Percentiles rank a stretch among this genome's conserved stretches.
Evolutionary conservation across 2,888 invertebrate genomes (phyloP).

Genomic region (Neocrepidodera transversa): DNA sequence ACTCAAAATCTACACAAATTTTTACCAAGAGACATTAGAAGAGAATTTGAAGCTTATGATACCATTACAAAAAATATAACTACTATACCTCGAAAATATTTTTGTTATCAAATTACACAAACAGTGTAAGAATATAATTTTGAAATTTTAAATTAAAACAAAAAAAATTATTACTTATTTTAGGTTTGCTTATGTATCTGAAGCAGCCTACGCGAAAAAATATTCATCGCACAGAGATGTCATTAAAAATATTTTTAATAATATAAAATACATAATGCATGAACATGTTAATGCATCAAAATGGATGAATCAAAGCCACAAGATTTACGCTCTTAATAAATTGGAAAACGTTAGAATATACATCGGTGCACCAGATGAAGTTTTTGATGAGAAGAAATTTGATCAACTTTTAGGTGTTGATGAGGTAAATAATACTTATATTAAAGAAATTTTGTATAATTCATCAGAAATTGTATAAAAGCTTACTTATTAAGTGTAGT

Average conservation of each 20-base stretch:
- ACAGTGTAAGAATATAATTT: slow-evolving; percentile 46
- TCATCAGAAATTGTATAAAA: too few species aligned
- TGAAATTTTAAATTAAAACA: too few species aligned
- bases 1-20: slow-evolving; percentile 36
- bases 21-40: slow-evolving; percentile 37
- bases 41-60: slow-evolving; percentile 34
- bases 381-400: slow-evolving; percentile 41
- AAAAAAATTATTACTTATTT: slow-evolving; percentile 13
- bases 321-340: slow-evolving; percentile 38
- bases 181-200: slow-evolving; percentile 38
- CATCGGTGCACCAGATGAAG: slow-evolving; percentile 47
- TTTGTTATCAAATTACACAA: slow-evolving; percentile 42
- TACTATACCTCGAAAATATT: slow-evolving; percentile 31
- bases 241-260: slow-evolving; percentile 43
- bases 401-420: slow-evolving; percentile 50
- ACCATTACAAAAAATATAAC: slow-evolving; percentile 11
- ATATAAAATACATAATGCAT: slow-evolving; percentile 37
- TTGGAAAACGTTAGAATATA: slow-evolving; percentile 38
- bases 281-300: slow-evolving; percentile 37
- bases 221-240: slow-evolving; percentile 34
- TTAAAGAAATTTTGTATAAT: too few species aligned
- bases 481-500: too few species aligned
- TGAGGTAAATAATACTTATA: slow-evolving; percentile 30
- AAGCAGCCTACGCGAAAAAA: slow-evolving; percentile 39
- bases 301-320: slow-evolving; percentile 45